Evolutionary conservation across 2,888 invertebrate genomes (phyloP), one percentile per base, ranked within the genome.

Genomic region (Muschampia plurimacula): DNA sequence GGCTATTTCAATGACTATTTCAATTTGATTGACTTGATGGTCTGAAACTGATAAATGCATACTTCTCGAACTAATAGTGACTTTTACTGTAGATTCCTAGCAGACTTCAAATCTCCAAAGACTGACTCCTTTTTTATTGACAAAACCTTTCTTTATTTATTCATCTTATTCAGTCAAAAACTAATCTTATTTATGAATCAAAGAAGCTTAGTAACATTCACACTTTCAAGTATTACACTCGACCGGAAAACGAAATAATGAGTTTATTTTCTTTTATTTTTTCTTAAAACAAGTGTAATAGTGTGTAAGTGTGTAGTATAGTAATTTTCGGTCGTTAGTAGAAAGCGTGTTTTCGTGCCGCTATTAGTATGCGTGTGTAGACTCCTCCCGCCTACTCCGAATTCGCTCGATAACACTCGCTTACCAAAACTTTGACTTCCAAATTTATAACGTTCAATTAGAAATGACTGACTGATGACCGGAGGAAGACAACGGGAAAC

Each of bases 331-430:
- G 22, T 36, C 22, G 1, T 57, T 66, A 39, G 39, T 10, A 52
- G 60, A 60, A 39, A 52, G 39, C 22, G 39, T 46, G 60, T 66
- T 66, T 60, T 52, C 71, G 71, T 71, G 71, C 66, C 49, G 66
- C 10, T 71, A 71, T 66, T 71, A n/a, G 71, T 60, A 12, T 60
- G 49, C 71, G 70, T 65, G 71, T 71, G 71, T 49, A 12, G 46
- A 68, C 55, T 55, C 55, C 41, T 64, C 69, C 68, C 28, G 55
- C 41, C 57, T 57, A 46, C 64, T 32, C 55, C 10, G 64, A 65
- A 57, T 46, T 13, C 55, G 57, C 41, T 64, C 64, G 69, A 70
- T 70, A 64, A 44, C 57, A 3, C 28, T 15, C 44, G 41, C 46
- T 41, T 12, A 36, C 70, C 12, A 70, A 70, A 59, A 36, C 57